Evolutionary conservation across 2,888 invertebrate genomes (phyloP), one percentile per base, ranked within the genome.

Genomic region (Drosophila rubida): DNA sequence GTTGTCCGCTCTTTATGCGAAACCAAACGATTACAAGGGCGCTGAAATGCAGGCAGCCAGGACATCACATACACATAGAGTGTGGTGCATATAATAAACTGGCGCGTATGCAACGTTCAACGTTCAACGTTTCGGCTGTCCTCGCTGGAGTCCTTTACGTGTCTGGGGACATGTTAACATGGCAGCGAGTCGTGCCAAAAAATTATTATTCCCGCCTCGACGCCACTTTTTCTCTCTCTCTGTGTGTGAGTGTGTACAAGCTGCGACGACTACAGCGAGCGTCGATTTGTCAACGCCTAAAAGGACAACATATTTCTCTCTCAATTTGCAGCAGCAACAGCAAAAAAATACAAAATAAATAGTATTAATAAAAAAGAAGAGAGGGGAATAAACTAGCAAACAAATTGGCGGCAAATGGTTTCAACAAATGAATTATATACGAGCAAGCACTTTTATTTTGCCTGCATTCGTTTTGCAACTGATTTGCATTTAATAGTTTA

Each of bases 111-210:
- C 79, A 80, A 51, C 39, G 70, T 61, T 73, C 23, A 30, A 30
- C 9, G 30, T 30, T 30, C 79, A 79, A 50, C 39, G 69, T 61
- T 73, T 22, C 73, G 55, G 45, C 45, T 58, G 48, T n/a, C n/a
- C 11, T 54, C 71, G 59, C 67, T 57, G 62, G 75, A 74, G 75
- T 75, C 75, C 54, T 61, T 74, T 80, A 81, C 82, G 76, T 80
- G 78, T 81, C 88, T 81, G 84, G 91, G 89, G 91, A 90, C 89
- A 90, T 90, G 91, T 90, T 90, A 90, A 90, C 91, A 90, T 88
- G 91, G 89, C 89, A 88, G 54, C 87, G 54, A 53, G 84, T 89
- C 90, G 87, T 90, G 90, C 90, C 89, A 88, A 89, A 88, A 90
- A 90, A 90, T 90, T 90, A 90, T 90, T 90, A 90, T 89, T 86